phyloP scores from a whole-genome alignment of 2,888 invertebrate genomes.

The Nephrotoma guestfalica region DNA sequence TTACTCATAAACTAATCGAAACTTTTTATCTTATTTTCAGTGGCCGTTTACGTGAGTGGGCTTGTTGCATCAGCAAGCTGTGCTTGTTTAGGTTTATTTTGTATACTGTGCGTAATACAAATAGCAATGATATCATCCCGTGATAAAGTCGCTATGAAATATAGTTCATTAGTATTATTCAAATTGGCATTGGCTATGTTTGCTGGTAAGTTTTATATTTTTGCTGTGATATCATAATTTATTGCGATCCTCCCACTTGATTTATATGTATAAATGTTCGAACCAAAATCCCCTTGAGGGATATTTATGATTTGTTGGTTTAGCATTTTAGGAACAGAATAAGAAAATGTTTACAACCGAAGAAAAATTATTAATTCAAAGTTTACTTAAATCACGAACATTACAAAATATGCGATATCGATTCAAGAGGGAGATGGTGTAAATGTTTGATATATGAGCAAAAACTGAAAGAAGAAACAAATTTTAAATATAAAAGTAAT shows the following conservation, averaged over 20 bases:
- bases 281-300: neutral
- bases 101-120: conserved; percentile 65
- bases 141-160: conserved; percentile 64
- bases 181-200: conserved; percentile 65
- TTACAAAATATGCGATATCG: too few relatives aligned
- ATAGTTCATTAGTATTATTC: conserved; percentile 58
- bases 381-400: neutral
- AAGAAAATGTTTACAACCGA: neutral
- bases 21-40: conserved; percentile 31
- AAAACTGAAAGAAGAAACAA: neutral
- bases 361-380: neutral
- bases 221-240: neutral
- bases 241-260: neutral
- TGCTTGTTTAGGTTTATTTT: conserved; percentile 57
- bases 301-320: neutral
- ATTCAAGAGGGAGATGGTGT: neutral
- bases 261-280: neutral
- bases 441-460: neutral
- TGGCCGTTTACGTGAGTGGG: conserved; percentile 69
- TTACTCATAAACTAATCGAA: neutral
- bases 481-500: neutral
- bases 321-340: neutral
- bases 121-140: conserved; percentile 77
- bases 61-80: conserved; percentile 64
- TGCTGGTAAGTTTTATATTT: conserved; percentile 47